phyloP scores from a whole-genome alignment of 2,888 invertebrate species.

The Colostygia pectinataria region DNA sequence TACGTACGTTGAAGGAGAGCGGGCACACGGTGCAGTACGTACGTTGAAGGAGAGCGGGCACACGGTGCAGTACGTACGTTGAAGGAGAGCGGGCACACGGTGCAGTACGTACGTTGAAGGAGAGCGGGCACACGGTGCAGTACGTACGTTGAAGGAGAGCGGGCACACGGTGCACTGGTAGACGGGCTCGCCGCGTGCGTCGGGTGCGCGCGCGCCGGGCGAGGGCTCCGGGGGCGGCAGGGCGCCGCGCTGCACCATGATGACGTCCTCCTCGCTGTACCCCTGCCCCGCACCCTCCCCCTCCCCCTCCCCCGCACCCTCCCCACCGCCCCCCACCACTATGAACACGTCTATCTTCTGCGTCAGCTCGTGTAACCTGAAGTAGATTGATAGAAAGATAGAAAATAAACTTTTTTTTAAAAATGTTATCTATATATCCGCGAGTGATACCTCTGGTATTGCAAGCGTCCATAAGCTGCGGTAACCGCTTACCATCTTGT shows the following conservation, averaged over 20 bases:
- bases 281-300: conserved; percentile 57
- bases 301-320: conserved; percentile 55
- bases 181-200: conserved; percentile 63
- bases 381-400: background rate
- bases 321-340: conserved; percentile 72
- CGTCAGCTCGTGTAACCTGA: conserved; percentile 64
- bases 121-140: too few species aligned
- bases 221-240: conserved; percentile 63
- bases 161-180: conserved; percentile 76
- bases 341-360: conserved; percentile 77
- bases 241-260: conserved; percentile 71
- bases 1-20: too few species aligned
- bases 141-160: conserved; percentile 57
- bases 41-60: too few species aligned
- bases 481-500: too few species aligned
- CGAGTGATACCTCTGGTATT: too few species aligned
- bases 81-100: too few species aligned
- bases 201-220: conserved; percentile 56
- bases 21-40: too few species aligned
- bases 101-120: too few species aligned
- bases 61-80: too few species aligned
- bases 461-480: too few species aligned
- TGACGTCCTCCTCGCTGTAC: conserved; percentile 73
- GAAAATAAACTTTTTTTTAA: too few species aligned
- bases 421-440: too few species aligned